Evolutionary conservation across 1,140 invertebrate genomes (phyloP).

Genomic region (Dufourea novaeangliae): DNA sequence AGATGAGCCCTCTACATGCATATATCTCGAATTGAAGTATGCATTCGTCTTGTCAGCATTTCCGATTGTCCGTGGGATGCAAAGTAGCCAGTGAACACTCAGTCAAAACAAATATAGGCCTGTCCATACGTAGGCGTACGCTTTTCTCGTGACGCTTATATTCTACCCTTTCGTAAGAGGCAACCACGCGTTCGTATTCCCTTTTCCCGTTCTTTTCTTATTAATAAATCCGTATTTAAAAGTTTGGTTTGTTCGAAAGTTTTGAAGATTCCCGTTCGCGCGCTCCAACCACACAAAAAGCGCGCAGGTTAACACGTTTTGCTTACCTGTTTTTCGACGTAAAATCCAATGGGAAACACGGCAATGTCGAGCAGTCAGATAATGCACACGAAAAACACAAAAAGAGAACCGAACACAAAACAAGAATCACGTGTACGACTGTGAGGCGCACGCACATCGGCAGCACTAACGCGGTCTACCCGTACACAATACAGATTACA

Average conservation of each 20-base stretch:
- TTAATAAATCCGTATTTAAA: not conserved
- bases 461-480: slow-evolving; percentile 73
- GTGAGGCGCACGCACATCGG: slow-evolving; percentile 73
- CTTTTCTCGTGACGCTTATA: slow-evolving; percentile 45
- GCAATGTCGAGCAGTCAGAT: slow-evolving; percentile 37
- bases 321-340: slow-evolving; percentile 52
- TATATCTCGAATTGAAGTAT: slow-evolving; percentile 6
- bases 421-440: slow-evolving; percentile 68
- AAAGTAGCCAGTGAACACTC: slow-evolving; percentile 37
- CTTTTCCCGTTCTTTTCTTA: not conserved
- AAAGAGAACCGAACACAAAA: slow-evolving; percentile 67
- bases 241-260: slow-evolving; percentile 2
- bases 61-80: slow-evolving; percentile 36
- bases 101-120: slow-evolving; percentile 59
- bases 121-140: slow-evolving; percentile 47
- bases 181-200: not conserved
- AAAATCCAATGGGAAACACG: slow-evolving; percentile 15
- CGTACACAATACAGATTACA: slow-evolving; percentile 78
- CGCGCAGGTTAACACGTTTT: slow-evolving; percentile 7
- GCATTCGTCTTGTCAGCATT: slow-evolving; percentile 8
- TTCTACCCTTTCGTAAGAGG: slow-evolving; percentile 32
- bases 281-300: slow-evolving; percentile 17
- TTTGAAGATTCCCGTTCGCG: slow-evolving; percentile 44
- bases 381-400: slow-evolving; percentile 66
- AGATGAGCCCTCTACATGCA: not conserved